These are phyloP conservation scores for Euplagia quadripunctaria DNA, from an alignment of 2,888 invertebrate genomes.

Conservation along the genomic window DNA sequence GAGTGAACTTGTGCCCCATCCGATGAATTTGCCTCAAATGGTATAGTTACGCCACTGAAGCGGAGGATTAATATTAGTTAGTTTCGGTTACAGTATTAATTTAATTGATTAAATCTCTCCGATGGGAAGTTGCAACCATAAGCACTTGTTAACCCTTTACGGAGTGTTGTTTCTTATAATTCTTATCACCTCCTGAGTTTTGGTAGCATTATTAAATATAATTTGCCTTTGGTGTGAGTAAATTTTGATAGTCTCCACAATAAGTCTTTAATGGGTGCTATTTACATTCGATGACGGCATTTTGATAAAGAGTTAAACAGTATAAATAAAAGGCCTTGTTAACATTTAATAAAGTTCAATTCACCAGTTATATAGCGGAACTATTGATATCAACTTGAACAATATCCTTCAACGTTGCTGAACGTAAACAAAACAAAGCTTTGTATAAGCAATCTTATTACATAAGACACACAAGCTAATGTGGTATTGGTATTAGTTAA, in stretches of 20 bases:
- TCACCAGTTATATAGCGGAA: not conserved
- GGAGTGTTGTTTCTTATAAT: not conserved
- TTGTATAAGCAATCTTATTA: not conserved
- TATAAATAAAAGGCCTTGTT: not conserved
- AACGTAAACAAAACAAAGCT: constrained; percentile 3
- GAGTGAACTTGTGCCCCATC: too few species aligned
- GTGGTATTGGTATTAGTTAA: not conserved
- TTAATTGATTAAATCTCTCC: too few species aligned
- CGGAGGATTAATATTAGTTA: too few species aligned
- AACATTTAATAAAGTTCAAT: not conserved
- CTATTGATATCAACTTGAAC: not conserved
- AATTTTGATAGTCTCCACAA: not conserved
- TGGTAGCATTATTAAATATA: not conserved
- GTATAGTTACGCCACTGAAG: too few species aligned
- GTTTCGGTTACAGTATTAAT: too few species aligned
- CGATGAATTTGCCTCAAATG: too few species aligned
- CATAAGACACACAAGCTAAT: not conserved
- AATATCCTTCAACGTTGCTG: constrained; percentile 11
- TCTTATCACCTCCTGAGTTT: too few species aligned
- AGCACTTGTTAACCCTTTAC: not conserved
- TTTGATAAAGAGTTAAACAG: not conserved
- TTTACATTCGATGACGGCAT: not conserved
- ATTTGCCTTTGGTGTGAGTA: not conserved
- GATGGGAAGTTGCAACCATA: too few species aligned
- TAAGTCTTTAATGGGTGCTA: not conserved